Evolutionary conservation across 2,888 invertebrate species (phyloP), one percentile per base, ranked within the genome.

Genomic region (Dynastes tityus): DNA sequence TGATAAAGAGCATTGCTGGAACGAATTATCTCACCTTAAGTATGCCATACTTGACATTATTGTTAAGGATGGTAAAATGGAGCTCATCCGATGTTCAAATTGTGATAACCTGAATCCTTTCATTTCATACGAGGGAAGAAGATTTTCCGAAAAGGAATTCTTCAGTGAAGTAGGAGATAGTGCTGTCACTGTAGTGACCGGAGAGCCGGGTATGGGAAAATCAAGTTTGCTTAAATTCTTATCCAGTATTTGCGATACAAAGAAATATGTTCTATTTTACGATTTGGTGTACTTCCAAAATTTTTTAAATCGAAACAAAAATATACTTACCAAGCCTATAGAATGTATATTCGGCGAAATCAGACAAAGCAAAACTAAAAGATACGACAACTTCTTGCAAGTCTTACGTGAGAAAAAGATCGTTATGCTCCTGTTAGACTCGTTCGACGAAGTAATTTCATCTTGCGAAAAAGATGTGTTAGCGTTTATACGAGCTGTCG

Each of bases 401-500:
- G 16, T n/a, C 9, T 4, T 65, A 45, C 40, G 45, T 5, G 5
- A 65, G 16, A 65, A 16, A n/a, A 65, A 65, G 45, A 65, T 40
- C 4, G 16, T 65, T 4, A 9, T 65, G 6, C 22, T 37, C 3
- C 2, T 65, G 13, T n/a, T 65, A 22, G 65, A 65, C 40, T 40
- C 65, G 45, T 65, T 65, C n/a, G 65, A 65, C 16, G 65, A 65
- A 37, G 65, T 65, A 40, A 16, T 37, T 13, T 22, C 65, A 45
- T 13, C 22, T 65, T 37, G 40, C n/a, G 37, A 16, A n/a, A 45
- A 45, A 40, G 6, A 65, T 1, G 45, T 65, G 9, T 9, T 65
- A 45, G 37, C 37, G 6, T 65, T 65, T 5, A 45, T 65, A 40
- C 2, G 16, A 16, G 9, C 5, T 22, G 0, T 65, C 9, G n/a